A percentile compares a stretch with the other conserved stretches of the same genome.
phyloP scores from a whole-genome alignment of 2,113 vertebrate species.

The Pontoporia blainvillei region DNA sequence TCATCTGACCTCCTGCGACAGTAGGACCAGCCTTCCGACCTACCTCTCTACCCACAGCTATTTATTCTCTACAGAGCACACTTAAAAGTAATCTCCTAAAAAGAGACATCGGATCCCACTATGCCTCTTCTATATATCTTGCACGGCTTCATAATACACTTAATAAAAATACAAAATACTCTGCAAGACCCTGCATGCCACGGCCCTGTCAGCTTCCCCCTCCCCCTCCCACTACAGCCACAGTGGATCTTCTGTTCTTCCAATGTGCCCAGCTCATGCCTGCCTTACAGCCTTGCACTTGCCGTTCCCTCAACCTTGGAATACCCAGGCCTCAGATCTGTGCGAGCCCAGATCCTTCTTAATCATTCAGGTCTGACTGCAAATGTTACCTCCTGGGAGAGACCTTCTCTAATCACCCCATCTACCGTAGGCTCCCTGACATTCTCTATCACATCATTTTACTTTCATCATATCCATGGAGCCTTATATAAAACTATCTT shows the following conservation, averaged over 20 bases:
- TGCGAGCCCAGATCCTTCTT: background rate
- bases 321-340: background rate
- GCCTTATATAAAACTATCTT: background rate
- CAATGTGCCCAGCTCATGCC: background rate
- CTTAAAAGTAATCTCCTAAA: background rate
- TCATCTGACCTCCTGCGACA: background rate
- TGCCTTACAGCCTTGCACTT: background rate
- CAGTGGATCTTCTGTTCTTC: background rate
- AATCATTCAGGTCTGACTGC: background rate
- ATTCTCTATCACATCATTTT: background rate
- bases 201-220: background rate
- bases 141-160: background rate
- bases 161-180: background rate
- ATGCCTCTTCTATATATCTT: background rate
- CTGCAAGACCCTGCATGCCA: no score
- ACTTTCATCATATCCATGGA: background rate
- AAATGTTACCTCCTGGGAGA: background rate
- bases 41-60: background rate
- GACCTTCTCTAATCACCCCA: background rate
- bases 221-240: no score
- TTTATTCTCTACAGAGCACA: background rate
- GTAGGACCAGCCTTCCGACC: background rate
- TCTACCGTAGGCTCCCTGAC: background rate
- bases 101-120: background rate
- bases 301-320: background rate